These are phyloP conservation scores for Lepidocolaptes lacrymiger DNA, from an alignment of 2,797 vertebrate species.

Conservation along the genomic window DNA sequence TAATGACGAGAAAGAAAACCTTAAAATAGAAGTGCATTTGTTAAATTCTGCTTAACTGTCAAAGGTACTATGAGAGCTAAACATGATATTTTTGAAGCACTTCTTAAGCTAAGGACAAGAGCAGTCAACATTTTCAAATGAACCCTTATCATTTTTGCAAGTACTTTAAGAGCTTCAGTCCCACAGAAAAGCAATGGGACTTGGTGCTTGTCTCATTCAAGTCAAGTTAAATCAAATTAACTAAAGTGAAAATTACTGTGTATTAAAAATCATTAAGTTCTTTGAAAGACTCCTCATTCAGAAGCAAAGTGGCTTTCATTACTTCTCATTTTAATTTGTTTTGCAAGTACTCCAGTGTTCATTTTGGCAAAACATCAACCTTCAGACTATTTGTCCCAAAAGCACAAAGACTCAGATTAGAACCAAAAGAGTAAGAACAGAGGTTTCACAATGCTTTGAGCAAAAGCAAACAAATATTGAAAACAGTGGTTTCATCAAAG, in stretches of 20 bases:
- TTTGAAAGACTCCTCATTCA: conserved; percentile 55
- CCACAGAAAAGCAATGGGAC: conserved; percentile 7
- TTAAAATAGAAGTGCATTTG: not conserved
- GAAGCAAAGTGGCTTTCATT: conserved; percentile 41
- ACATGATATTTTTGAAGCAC: not conserved
- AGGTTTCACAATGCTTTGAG: conserved; percentile 34
- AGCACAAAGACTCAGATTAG: conserved; percentile 52
- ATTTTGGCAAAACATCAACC: conserved; percentile 54
- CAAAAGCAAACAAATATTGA: conserved; percentile 27
- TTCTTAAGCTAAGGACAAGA: conserved; percentile 14
- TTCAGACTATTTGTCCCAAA: conserved; percentile 43
- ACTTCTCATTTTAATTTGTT: conserved; percentile 40
- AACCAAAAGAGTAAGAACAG: conserved; percentile 21
- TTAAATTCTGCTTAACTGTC: not conserved
- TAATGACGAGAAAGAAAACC: not conserved
- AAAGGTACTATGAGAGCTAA: not conserved
- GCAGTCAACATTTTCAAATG: conserved; percentile 13
- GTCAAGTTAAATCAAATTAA: conserved; percentile 51
- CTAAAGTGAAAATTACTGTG: conserved; percentile 49
- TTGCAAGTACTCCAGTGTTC: conserved; percentile 39
- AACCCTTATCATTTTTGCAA: not conserved
- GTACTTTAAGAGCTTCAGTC: not conserved
- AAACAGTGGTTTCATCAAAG: conserved; percentile 56
- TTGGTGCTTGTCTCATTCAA: conserved; percentile 20
- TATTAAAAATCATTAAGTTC: conserved; percentile 55